Evolutionary conservation across 2,888 invertebrate genomes (phyloP).

Genomic region (Hetaerina titia): DNA sequence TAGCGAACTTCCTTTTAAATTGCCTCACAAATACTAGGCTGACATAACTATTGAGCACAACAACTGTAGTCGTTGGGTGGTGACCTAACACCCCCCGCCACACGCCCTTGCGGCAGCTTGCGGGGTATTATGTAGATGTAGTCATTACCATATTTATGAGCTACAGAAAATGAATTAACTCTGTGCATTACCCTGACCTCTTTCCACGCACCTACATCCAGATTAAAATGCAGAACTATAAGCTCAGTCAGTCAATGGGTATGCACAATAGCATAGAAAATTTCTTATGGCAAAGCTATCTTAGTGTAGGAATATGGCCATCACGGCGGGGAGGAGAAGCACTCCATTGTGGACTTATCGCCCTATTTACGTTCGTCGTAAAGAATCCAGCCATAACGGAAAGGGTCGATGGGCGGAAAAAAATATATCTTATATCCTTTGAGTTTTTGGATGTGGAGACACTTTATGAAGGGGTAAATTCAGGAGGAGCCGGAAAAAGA

Average conservation of each 20-base stretch:
- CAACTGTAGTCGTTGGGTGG: no score
- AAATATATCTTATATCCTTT: constrained; percentile 1
- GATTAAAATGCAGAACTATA: no score
- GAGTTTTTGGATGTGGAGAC: constrained; percentile 52
- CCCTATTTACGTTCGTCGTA: constrained; percentile 62
- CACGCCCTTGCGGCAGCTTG: no score
- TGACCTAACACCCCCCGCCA: no score
- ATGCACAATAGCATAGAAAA: neutral
- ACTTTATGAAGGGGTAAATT: constrained; percentile 53
- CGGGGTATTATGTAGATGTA: no score
- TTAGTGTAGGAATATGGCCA: constrained; percentile 38
- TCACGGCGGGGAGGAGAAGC: constrained; percentile 24
- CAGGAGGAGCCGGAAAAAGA: neutral
- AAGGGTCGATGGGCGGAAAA: constrained; percentile 42
- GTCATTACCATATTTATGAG: no score
- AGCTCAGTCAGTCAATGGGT: neutral
- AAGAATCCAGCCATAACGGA: constrained; percentile 62
- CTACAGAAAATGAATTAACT: no score
- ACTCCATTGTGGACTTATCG: constrained; percentile 62
- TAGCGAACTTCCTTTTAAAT: no score
- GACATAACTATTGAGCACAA: no score
- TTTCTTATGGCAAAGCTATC: constrained; percentile 14
- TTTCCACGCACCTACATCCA: no score
- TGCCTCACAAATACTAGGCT: no score
- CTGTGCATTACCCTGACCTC: no score